Evolutionary conservation across 1,140 invertebrate genomes (phyloP), one percentile per base, ranked within the genome.

Genomic region (Atta cephalotes): DNA sequence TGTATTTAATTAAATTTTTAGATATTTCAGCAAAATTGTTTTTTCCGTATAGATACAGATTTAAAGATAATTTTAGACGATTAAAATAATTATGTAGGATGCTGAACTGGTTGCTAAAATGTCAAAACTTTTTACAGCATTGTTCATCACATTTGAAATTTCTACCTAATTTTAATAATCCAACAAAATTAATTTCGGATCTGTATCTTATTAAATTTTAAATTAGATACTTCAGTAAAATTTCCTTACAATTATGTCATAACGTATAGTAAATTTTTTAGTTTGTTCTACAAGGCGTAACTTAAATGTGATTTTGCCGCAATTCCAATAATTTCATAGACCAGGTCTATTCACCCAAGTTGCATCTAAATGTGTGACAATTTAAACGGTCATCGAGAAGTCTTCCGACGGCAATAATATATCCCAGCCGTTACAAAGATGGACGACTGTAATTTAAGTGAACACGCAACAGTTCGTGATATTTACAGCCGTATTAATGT

Each of bases 381-480:
- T 76, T 74, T 51, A 74, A 76, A n/a, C 56, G 80, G 70, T 84
- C 80, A 84, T 84, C 25, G 80, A 74, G 70, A 68, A 68, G 56
- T 80, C 77, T 66, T 68, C 49, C 49, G 49, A 76, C 70, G 18
- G 60, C 39, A 84, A 84, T 84, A 84, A 90, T 84, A 72, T 77
- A 79, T 76, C 65, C 49, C 25, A 66, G 56, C 31, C 76, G 79
- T 88, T 72, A 79, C 49, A 58, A 66, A 80, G 80, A 81, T 85
- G 76, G 51, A 84, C 72, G 71, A 84, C 81, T 82, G 79, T 90
- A 90, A 90, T 90, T 90, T 87, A 77, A 84, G 71, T 81, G 85
- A 88, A 90, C 86, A 86, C 51, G n/a, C 56, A 72, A 77, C 89
- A 90, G 89, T 90, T 90, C 76, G 89, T 66, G 88, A 84, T 84